Evolutionary conservation across 2,888 invertebrate genomes (phyloP).

Genomic region (Phyto melanocephala): DNA sequence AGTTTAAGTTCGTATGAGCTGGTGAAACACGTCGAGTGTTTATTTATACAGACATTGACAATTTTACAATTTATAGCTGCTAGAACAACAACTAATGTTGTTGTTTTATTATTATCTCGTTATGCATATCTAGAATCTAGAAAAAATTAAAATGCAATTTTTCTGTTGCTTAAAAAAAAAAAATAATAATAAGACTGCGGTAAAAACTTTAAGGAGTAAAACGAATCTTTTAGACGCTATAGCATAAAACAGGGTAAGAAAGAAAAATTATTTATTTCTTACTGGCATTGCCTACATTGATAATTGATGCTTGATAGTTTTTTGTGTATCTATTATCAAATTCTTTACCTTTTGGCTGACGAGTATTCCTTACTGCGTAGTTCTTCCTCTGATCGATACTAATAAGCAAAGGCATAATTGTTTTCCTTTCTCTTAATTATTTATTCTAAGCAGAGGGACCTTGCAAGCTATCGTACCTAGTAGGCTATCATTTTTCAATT

Average conservation of each 20-base stretch:
- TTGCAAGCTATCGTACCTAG: no score
- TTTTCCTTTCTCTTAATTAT: no score
- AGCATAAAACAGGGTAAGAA: background rate
- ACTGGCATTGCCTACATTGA: no score
- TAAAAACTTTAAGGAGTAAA: background rate
- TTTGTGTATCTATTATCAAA: no score
- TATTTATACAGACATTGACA: conserved; percentile 59
- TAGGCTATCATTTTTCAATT: no score
- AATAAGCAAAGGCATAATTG: no score
- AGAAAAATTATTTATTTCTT: no score
- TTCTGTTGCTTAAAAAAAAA: background rate
- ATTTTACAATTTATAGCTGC: conserved; percentile 60
- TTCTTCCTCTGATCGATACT: no score
- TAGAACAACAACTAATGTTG: conserved; percentile 49
- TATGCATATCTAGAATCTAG: conserved; percentile 45
- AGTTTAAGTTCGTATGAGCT: conserved; percentile 3
- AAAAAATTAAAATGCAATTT: conserved; percentile 55
- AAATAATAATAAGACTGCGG: background rate
- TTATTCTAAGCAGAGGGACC: no score
- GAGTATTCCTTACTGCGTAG: no score
- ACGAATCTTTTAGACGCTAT: background rate
- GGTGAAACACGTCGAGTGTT: background rate
- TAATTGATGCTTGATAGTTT: no score
- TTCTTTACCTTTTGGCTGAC: no score
- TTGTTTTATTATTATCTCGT: conserved; percentile 50